phyloP scores from a whole-genome alignment of 2,797 vertebrate species.

The Percopsis omiscomaycus region DNA sequence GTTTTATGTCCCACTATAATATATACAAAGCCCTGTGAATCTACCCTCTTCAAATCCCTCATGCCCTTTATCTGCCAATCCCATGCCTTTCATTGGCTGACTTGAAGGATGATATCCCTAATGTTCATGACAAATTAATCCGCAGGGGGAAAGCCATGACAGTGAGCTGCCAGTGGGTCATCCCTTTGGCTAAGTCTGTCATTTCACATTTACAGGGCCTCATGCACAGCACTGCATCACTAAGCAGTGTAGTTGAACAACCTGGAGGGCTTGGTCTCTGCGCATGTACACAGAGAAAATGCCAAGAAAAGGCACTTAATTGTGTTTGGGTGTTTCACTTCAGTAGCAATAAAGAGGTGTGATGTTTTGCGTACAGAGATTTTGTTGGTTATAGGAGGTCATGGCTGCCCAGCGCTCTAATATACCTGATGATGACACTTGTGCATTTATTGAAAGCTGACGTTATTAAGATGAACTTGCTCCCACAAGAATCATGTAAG shows the following conservation, averaged over 20 bases:
- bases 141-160: slow-evolving; percentile 80
- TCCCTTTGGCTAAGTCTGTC: slow-evolving; percentile 77
- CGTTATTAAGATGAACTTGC: neutral
- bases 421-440: neutral
- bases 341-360: slow-evolving; percentile 36
- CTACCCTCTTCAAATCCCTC: slow-evolving; percentile 74
- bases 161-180: slow-evolving; percentile 77
- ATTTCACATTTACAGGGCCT: slow-evolving; percentile 77
- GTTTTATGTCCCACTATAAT: slow-evolving; percentile 71
- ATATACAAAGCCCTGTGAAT: slow-evolving; percentile 72
- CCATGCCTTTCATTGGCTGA: slow-evolving; percentile 78
- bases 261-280: slow-evolving; percentile 44
- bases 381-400: slow-evolving; percentile 17
- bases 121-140: slow-evolving; percentile 87
- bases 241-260: slow-evolving; percentile 66
- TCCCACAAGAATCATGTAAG: neutral
- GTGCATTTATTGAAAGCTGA: neutral
- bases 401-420: neutral
- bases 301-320: slow-evolving; percentile 44
- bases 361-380: slow-evolving; percentile 7
- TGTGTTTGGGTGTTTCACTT: slow-evolving; percentile 42
- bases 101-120: slow-evolving; percentile 83
- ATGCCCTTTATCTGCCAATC: slow-evolving; percentile 78
- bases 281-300: slow-evolving; percentile 35
- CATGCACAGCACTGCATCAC: slow-evolving; percentile 64